Conservation (phyloP, 1,140 invertebrate genomes). For the Holotrichia oblita region DNA sequence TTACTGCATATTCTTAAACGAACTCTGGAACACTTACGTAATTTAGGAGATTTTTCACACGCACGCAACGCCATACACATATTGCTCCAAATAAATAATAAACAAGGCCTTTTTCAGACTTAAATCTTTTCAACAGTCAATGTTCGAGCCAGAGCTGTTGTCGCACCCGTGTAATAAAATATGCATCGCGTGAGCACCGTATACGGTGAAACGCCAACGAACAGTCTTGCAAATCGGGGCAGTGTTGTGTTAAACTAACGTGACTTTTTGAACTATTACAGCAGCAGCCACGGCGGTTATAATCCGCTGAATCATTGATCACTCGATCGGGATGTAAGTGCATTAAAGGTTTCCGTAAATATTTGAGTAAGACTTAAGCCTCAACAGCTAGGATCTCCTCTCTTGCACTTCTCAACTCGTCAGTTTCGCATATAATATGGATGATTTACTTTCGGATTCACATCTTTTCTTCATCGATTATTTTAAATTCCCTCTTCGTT, state of each 20-base stretch:
- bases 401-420: slow-evolving; percentile 5
- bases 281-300: slow-evolving; percentile 29
- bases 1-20: too few relatives aligned
- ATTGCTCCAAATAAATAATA: slow-evolving; percentile 10
- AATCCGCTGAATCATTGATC: slow-evolving; percentile 45
- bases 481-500: slow-evolving; percentile 19
- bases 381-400: not conserved
- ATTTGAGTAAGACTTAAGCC: slow-evolving; percentile 42
- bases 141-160: not conserved
- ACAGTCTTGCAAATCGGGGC: slow-evolving; percentile 6
- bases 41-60: not conserved
- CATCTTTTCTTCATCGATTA: slow-evolving; percentile 24
- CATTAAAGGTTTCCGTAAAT: slow-evolving; percentile 45
- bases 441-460: slow-evolving; percentile 40
- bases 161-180: slow-evolving; percentile 36
- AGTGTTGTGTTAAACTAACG: slow-evolving; percentile 36
- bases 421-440: slow-evolving; percentile 21
- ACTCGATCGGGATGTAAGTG: slow-evolving; percentile 43
- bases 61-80: not conserved
- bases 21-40: too few relatives aligned
- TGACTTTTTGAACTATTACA: slow-evolving; percentile 2
- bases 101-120: not conserved
- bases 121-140: slow-evolving; percentile 15
- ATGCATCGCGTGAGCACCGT: slow-evolving; percentile 22
- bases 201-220: not conserved